These are phyloP conservation scores for Bos javanicus DNA, from an alignment of 2,113 vertebrate genomes.

Conservation along the genomic window DNA sequence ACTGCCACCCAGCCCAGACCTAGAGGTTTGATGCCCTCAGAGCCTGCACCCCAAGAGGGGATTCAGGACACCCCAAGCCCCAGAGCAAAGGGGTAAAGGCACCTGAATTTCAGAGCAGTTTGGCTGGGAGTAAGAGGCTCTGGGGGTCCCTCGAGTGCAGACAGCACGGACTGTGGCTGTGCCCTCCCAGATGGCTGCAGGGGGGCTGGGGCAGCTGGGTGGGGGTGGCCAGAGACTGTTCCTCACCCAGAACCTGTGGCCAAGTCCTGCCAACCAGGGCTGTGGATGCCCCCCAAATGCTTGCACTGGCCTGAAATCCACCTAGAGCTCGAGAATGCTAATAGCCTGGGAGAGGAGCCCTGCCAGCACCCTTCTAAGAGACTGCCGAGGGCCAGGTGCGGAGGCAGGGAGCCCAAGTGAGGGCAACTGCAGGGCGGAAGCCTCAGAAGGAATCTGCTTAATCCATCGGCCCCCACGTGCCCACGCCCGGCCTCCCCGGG, in stretches of 20 bases:
- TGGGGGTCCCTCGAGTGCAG: background rate
- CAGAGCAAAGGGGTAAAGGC: no score
- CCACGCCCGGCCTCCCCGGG: background rate
- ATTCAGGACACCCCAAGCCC: background rate
- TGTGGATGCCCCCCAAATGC: background rate
- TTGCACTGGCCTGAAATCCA: background rate
- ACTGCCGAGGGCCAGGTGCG: background rate
- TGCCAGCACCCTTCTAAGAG: background rate
- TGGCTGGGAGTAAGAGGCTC: background rate
- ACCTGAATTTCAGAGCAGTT: background rate
- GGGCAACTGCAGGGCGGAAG: background rate
- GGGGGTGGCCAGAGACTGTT: background rate
- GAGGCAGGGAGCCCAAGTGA: background rate
- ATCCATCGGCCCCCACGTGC: background rate
- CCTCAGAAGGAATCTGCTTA: constrained; percentile 30
- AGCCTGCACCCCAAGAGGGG: accelerated
- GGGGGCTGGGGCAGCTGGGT: background rate
- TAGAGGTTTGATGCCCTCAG: background rate
- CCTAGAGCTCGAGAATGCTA: background rate
- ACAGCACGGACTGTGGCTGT: background rate
- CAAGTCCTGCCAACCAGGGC: background rate
- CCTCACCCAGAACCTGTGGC: background rate
- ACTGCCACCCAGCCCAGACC: background rate
- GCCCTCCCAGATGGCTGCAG: background rate
- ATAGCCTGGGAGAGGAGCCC: background rate